A percentile compares a stretch with the other conserved stretches of the same genome.
Conservation (phyloP, 2,797 vertebrate genomes). For the Oreochromis mossambicus region DNA sequence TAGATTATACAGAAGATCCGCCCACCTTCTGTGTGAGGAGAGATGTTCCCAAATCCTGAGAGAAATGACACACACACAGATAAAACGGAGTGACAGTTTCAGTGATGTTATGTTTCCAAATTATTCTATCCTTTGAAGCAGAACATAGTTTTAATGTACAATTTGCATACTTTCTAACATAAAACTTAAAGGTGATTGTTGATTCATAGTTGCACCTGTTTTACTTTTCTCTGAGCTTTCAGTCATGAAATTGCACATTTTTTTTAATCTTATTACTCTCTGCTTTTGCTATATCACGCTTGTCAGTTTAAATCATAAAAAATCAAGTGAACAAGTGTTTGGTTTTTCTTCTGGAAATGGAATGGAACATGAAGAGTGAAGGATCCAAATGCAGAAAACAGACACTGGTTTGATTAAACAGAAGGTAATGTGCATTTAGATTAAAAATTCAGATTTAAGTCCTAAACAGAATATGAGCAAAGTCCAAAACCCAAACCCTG, state of each 20-base stretch:
- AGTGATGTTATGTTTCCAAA: background rate
- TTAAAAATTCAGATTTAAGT: background rate
- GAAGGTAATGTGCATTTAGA: background rate
- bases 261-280: background rate
- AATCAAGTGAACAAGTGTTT: fast-evolving
- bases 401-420: background rate
- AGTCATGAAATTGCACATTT: background rate
- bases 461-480: background rate
- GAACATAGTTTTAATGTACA: background rate
- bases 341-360: background rate
- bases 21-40: constrained; percentile 93
- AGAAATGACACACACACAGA: background rate
- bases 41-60: constrained; percentile 96
- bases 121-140: background rate
- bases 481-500: background rate
- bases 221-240: background rate
- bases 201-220: background rate
- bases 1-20: constrained; percentile 98
- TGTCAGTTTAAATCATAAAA: background rate
- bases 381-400: background rate
- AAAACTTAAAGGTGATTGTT: background rate
- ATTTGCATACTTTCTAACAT: background rate
- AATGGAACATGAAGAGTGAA: background rate
- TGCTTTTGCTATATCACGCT: background rate
- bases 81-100: background rate